A percentile compares a stretch with the other conserved stretches of the same genome.
Conservation (phyloP, 1,140 invertebrate genomes). For the Saccostrea echinata region DNA sequence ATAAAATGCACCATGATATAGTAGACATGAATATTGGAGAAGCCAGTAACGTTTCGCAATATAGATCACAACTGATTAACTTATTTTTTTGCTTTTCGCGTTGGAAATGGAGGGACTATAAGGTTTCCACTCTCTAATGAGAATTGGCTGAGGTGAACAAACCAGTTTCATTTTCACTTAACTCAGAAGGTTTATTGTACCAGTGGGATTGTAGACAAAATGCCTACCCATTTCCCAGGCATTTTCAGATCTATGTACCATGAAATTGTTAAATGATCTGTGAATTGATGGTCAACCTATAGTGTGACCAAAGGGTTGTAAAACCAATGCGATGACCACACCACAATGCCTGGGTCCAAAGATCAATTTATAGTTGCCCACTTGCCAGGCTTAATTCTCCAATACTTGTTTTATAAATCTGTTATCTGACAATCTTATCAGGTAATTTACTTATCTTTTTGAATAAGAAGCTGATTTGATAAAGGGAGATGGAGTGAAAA, state of each 20-base stretch:
- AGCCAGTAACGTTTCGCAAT: too few relatives aligned
- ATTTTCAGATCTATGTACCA: not conserved
- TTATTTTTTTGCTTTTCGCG: too few relatives aligned
- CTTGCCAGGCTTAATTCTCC: too few relatives aligned
- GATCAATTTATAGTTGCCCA: too few relatives aligned
- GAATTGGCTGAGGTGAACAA: too few relatives aligned
- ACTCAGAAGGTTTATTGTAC: not conserved
- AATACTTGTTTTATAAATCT: not conserved
- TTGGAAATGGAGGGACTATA: too few relatives aligned
- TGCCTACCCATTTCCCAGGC: not conserved
- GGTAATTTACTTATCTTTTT: not conserved
- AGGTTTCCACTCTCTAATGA: too few relatives aligned
- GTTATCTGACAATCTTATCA: not conserved
- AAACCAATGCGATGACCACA: not conserved
- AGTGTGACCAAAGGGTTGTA: not conserved
- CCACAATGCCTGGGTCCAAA: not conserved
- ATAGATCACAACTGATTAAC: too few relatives aligned
- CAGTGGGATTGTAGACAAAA: not conserved
- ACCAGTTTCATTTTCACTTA: too few relatives aligned
- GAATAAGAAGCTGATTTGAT: constrained; percentile 10
- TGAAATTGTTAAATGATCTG: constrained; percentile 7
- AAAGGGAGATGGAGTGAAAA: not conserved
- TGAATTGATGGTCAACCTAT: not conserved
- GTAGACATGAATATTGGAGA: too few relatives aligned
- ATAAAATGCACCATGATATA: too few relatives aligned